Percentiles rank a stretch among this genome's conserved stretches.
phyloP scores from a whole-genome alignment of 2,888 invertebrate species.

The Schizaphis graminum region DNA sequence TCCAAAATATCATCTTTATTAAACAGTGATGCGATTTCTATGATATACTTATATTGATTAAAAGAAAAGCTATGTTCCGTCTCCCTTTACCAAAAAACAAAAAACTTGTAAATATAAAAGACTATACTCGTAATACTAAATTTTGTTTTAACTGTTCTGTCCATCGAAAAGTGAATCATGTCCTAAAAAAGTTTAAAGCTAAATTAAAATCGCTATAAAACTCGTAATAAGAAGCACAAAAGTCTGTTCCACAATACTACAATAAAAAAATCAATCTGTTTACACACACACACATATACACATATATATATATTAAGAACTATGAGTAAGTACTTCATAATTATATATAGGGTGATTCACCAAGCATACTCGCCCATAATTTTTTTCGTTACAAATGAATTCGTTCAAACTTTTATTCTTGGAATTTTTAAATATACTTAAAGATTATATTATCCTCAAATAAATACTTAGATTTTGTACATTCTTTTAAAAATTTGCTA shows the following conservation, averaged over 20 bases:
- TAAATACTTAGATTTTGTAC: neutral
- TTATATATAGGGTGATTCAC: neutral
- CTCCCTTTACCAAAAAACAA: rapidly evolving
- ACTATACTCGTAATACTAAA: neutral
- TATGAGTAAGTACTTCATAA: neutral
- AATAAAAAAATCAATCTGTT: neutral
- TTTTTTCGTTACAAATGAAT: neutral
- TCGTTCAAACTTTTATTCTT: neutral
- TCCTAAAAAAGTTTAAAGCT: neutral
- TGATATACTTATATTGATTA: neutral
- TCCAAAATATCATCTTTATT: neutral
- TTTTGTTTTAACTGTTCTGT: neutral
- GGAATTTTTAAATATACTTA: neutral
- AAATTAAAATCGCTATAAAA: neutral
- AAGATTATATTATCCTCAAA: neutral
- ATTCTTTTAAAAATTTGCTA: neutral
- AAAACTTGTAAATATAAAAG: neutral
- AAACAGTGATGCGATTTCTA: neutral
- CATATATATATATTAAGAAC: neutral
- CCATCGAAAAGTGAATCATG: neutral
- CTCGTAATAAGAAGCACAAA: neutral
- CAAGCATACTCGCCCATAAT: neutral
- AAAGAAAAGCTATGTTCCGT: neutral
- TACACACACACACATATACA: neutral
- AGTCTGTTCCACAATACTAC: neutral